These are phyloP conservation scores for Harpalus rufipes DNA, from an alignment of 2,888 invertebrate genomes.

Conservation along the genomic window DNA sequence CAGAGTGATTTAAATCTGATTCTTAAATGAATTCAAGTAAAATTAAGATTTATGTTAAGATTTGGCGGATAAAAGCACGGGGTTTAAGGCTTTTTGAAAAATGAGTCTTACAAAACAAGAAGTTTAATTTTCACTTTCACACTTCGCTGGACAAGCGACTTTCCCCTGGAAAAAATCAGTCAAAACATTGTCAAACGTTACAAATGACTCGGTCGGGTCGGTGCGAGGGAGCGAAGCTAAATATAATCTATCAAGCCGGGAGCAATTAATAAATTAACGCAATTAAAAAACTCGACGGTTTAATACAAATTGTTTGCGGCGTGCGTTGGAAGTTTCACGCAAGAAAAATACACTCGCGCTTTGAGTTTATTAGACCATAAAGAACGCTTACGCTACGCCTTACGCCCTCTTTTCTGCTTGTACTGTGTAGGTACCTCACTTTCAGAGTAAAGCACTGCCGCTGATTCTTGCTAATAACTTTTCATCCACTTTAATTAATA, in stretches of 20 bases:
- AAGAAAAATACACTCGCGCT: conserved; percentile 61
- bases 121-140: conserved; percentile 66
- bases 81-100: conserved; percentile 59
- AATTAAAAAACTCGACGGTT: conserved; percentile 66
- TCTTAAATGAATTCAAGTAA: too few relatives aligned
- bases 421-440: background rate
- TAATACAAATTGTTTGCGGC: conserved; percentile 65
- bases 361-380: conserved; percentile 64
- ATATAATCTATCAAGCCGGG: conserved; percentile 65
- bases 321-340: conserved; percentile 63
- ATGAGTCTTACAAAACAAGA: conserved; percentile 63
- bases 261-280: conserved; percentile 67
- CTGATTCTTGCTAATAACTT: conserved; percentile 43
- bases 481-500: conserved; percentile 45
- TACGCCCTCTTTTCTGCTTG: conserved; percentile 25
- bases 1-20: too few relatives aligned
- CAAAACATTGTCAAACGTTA: conserved; percentile 73
- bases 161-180: conserved; percentile 70
- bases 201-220: conserved; percentile 70
- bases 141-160: conserved; percentile 52
- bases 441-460: background rate
- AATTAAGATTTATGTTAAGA: conserved; percentile 24
- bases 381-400: conserved; percentile 38
- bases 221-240: conserved; percentile 38
- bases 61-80: background rate